Conservation (phyloP, 2,888 invertebrate species). For the Chamaedrilus cognettii region DNA sequence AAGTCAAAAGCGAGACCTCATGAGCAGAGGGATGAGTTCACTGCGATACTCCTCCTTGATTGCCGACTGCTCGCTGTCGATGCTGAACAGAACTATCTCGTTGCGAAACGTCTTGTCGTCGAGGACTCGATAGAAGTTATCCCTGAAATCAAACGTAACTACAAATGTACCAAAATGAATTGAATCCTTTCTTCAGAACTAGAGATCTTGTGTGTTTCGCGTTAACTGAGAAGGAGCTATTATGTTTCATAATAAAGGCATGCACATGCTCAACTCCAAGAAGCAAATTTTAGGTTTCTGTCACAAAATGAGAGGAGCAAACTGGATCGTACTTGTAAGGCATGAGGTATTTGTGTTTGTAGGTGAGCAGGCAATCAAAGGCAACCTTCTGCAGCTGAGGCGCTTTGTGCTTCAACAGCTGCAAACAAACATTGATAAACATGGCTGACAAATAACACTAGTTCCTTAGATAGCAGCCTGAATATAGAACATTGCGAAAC, state of each 20-base stretch:
- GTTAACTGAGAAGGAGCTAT: no score
- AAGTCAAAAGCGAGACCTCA: conserved; percentile 60
- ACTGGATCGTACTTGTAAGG: conserved; percentile 72
- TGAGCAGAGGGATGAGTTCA: conserved; percentile 60
- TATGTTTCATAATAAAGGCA: no score
- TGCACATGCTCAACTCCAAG: no score
- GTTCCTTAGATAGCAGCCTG: no score
- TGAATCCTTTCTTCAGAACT: no score
- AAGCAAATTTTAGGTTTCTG: no score
- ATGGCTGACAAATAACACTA: no score
- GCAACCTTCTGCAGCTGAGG: conserved; percentile 80
- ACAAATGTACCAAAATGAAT: no score
- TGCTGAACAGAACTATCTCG: conserved; percentile 78
- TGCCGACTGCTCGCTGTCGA: conserved; percentile 72
- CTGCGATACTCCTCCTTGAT: conserved; percentile 76
- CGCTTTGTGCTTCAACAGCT: conserved; percentile 79
- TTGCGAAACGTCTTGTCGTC: conserved; percentile 87
- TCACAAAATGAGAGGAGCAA: no score
- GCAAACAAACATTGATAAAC: no score
- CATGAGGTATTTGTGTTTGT: conserved; percentile 76
- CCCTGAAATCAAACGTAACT: conserved; percentile 64
- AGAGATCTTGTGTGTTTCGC: no score
- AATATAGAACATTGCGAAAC: no score
- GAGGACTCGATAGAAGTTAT: conserved; percentile 76
- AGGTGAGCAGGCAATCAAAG: conserved; percentile 82